These are phyloP conservation scores for Sciurus niger DNA, from an alignment of 2,113 vertebrate genomes.

Conservation along the genomic window DNA sequence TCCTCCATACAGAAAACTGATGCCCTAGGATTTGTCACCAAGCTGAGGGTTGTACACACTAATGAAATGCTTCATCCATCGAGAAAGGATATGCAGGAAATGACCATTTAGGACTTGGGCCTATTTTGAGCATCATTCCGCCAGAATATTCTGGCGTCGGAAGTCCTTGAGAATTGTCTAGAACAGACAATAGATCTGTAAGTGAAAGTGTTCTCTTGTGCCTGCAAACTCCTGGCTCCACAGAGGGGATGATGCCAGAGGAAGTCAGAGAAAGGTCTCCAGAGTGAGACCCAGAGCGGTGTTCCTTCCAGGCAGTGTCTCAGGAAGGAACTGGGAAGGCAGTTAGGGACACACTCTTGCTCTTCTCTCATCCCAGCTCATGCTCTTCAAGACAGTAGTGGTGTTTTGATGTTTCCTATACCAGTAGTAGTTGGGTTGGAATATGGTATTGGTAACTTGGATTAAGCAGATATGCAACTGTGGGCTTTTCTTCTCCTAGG, in stretches of 20 bases:
- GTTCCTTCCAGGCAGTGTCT: not conserved
- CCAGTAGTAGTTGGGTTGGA: not conserved
- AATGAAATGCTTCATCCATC: not conserved
- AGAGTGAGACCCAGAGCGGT: not conserved
- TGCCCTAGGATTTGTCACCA: too few species aligned
- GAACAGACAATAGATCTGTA: not conserved
- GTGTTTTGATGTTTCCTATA: not conserved
- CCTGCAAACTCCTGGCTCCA: rapidly evolving
- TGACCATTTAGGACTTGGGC: rapidly evolving
- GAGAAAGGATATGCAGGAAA: not conserved
- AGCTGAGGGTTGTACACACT: not conserved
- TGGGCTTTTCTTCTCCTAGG: not conserved
- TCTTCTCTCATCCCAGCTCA: not conserved
- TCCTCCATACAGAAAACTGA: not conserved
- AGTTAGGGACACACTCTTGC: not conserved
- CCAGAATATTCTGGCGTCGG: not conserved
- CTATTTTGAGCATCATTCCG: not conserved
- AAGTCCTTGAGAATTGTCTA: not conserved
- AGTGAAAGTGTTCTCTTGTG: not conserved
- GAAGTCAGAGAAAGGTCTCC: not conserved
- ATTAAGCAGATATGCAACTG: not conserved
- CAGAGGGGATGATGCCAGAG: not conserved
- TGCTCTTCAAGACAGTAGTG: not conserved
- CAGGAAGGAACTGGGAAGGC: not conserved
- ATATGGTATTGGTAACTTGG: not conserved